These are phyloP conservation scores for Acrocephalus scirpaceus DNA, from an alignment of 2,797 vertebrate genomes.

Conservation along the genomic window DNA sequence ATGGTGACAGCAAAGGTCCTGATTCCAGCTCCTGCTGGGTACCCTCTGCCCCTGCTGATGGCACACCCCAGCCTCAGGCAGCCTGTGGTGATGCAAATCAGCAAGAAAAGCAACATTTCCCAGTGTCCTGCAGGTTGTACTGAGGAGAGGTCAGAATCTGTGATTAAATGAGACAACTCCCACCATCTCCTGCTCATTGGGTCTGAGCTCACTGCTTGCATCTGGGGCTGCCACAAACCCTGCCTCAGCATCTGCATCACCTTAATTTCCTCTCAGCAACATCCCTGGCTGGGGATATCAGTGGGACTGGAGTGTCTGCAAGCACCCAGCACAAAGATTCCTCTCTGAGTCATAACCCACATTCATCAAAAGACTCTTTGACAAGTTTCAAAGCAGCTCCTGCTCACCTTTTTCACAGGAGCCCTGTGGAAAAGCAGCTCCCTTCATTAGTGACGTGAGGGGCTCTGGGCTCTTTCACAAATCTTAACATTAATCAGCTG, in stretches of 20 bases:
- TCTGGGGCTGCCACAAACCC: not conserved
- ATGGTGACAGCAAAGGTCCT: not conserved
- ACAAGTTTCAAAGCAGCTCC: conserved; percentile 1
- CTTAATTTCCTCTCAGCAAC: not conserved
- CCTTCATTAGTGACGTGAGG: not conserved
- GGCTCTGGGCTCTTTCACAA: not conserved
- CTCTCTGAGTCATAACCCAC: conserved; percentile 31
- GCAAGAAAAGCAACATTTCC: not conserved
- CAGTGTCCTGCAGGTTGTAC: not conserved
- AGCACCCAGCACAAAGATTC: not conserved
- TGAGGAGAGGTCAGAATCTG: not conserved
- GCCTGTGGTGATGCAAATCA: not conserved
- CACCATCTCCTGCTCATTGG: rapidly evolving
- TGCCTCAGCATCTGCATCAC: not conserved
- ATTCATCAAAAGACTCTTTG: conserved; percentile 15
- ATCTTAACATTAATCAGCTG: not conserved
- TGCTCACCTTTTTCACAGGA: not conserved
- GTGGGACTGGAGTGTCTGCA: not conserved
- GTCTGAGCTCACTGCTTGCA: not conserved
- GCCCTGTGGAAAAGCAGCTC: not conserved
- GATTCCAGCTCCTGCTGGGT: not conserved
- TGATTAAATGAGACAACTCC: not conserved
- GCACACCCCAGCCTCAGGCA: not conserved
- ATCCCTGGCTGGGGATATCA: not conserved
- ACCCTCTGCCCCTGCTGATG: not conserved